phyloP scores from a whole-genome alignment of 2,797 vertebrate species.

The Nyctalus aviator region DNA sequence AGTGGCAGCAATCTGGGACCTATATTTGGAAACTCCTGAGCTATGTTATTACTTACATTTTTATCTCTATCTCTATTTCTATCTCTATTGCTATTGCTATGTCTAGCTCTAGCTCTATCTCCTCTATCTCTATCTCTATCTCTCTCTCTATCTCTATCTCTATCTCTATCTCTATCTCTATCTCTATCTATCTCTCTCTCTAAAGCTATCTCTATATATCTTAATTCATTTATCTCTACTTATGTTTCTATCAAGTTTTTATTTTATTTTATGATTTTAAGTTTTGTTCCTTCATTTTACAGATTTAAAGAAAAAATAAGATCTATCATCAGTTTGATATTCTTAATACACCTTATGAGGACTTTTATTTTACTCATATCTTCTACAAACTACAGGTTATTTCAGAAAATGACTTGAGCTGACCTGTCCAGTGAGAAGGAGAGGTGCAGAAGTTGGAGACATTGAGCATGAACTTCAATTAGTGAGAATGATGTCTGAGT shows the following conservation, averaged over 20 bases:
- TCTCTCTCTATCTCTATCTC: neutral
- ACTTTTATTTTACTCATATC: neutral
- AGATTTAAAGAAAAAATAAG: slow-evolving; percentile 1
- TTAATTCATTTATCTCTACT: neutral
- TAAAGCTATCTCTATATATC: neutral
- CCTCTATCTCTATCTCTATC: neutral
- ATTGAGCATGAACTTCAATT: neutral
- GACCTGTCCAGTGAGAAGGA: neutral
- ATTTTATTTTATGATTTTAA: slow-evolving; percentile 43
- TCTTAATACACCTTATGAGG: neutral
- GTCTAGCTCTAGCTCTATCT: no score
- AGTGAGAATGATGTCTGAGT: neutral
- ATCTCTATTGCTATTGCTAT: no score
- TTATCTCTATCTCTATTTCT: neutral
- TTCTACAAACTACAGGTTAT: neutral
- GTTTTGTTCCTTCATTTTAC: slow-evolving; percentile 29
- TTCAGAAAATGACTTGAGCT: slow-evolving; percentile 45
- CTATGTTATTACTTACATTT: neutral
- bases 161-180: neutral
- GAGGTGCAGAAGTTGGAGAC: neutral
- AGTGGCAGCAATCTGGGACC: neutral
- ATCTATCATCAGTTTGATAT: neutral
- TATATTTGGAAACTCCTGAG: neutral
- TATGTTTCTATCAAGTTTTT: neutral
- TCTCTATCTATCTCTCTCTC: no score